Evolutionary conservation across 2,888 invertebrate species (phyloP).

Genomic region (Drosophila fulvimacula): DNA sequence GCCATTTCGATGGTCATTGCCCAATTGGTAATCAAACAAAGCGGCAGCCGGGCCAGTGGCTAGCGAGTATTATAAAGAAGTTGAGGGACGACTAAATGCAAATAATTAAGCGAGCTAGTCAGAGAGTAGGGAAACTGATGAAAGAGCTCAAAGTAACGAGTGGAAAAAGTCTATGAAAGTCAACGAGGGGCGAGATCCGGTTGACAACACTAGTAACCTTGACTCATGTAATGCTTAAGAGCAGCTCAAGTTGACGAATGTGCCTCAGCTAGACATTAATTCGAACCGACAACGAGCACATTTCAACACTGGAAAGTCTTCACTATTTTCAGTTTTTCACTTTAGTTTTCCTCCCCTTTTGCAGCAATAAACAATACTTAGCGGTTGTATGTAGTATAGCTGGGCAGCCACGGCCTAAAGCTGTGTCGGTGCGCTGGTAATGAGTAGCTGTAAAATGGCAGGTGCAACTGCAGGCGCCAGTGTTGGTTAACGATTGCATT

Average conservation of each 20-base stretch:
- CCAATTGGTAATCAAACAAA: constrained; percentile 13
- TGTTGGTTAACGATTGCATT: constrained; percentile 50
- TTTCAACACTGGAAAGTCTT: neutral
- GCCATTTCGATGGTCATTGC: constrained; percentile 37
- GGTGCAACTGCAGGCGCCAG: constrained; percentile 31
- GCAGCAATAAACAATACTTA: constrained; percentile 23
- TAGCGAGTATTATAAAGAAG: no score
- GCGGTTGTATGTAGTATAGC: constrained; percentile 41
- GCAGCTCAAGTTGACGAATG: neutral
- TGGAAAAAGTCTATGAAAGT: neutral
- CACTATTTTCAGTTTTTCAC: neutral
- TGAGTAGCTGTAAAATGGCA: constrained; percentile 34
- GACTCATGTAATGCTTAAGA: neutral
- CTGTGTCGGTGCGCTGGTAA: constrained; percentile 14
- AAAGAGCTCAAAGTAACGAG: constrained; percentile 1
- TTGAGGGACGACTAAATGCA: no score
- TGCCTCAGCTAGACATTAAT: neutral
- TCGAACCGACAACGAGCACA: neutral
- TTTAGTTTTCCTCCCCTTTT: neutral
- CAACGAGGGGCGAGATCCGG: neutral
- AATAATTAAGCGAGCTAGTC: no score
- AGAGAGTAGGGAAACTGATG: no score
- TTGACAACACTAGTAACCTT: neutral
- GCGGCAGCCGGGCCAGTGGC: constrained; percentile 8
- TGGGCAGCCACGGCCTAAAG: neutral